Evolutionary conservation across 2,888 invertebrate species (phyloP), one percentile per base, ranked within the genome.

Genomic region (Acleris laterana): DNA sequence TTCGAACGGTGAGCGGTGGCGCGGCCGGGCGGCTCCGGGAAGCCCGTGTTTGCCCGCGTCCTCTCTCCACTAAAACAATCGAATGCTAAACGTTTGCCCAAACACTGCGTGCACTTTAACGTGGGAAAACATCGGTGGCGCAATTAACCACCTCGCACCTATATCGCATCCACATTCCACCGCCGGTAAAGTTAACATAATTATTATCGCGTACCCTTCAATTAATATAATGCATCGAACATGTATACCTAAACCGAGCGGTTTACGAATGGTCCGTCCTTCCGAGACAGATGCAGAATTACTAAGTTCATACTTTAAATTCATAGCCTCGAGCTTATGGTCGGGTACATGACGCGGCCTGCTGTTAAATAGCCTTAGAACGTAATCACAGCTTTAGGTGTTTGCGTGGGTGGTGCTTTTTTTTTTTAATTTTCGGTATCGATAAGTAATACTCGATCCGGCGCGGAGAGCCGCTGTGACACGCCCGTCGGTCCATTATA

Each of bases 1-100:
- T 44, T 63, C 63, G 72, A 71, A 69, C 64, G 62, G 69, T 19
- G 58, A 63, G 72, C 68, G 70, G 72, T 71, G 74, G 67, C 62
- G 9, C 74, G 78, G 76, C 79, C 82, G 87, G 86, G 20, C n/a
- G 28, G 55, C 28, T n/a, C 11, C 44, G 55, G 88, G 86, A 89
- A 82, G 82, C 78, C 81, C 79, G 82, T 91, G 89, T 92, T 90
- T 92, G 82, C 85, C 81, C 84, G 83, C 82, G 78, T 69, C 82
- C 86, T 84, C 85, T 87, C 89, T 89, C 85, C 90, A 89, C 92
- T 92, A 92, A 93, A 89, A 93, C 92, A 93, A 93, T 93, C 93
- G 89, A 90, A 88, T 87, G 93, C 90, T 93, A 93, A 93, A 87
- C 84, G 89, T 79, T 84, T 86, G 79, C 81, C 80, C 90, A 93